Conservation (phyloP, 2,888 invertebrate genomes). For the Carpatolechia fugitivella region DNA sequence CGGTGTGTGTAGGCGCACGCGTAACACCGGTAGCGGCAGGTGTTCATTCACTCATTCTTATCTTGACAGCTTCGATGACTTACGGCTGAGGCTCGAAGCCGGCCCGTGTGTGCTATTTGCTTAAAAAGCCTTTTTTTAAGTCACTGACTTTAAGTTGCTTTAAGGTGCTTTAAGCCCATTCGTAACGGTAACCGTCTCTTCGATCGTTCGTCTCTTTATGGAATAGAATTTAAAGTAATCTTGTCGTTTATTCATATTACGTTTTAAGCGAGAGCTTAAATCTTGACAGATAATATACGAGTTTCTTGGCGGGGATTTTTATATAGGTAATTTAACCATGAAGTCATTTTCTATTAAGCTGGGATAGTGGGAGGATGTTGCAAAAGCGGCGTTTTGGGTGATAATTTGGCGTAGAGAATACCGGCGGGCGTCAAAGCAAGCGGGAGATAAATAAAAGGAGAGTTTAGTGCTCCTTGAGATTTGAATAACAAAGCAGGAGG, state of each 20-base stretch:
- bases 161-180: conserved; percentile 62
- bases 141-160: conserved; percentile 48
- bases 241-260: conserved; percentile 45
- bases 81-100: conserved; percentile 58
- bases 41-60: conserved; percentile 77
- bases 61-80: conserved; percentile 78
- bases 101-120: conserved; percentile 68
- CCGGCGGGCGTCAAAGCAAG: conserved; percentile 35
- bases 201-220: conserved; percentile 57
- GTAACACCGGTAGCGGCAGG: conserved; percentile 77
- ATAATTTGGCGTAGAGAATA: conserved; percentile 36
- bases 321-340: conserved; percentile 16
- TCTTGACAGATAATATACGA: conserved; percentile 53
- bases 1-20: conserved; percentile 63
- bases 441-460: conserved; percentile 31
- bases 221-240: conserved; percentile 62
- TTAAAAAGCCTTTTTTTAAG: conserved; percentile 60
- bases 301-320: conserved; percentile 33
- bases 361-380: conserved; percentile 14
- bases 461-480: conserved; percentile 31
- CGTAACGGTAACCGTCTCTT: conserved; percentile 73
- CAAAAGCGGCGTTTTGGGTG: conserved; percentile 34
- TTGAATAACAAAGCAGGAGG: conserved; percentile 47
- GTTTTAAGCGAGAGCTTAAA: conserved; percentile 49
- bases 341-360: conserved; percentile 6